phyloP scores from a whole-genome alignment of 2,113 vertebrate species.

The Ictalurus furcatus region DNA sequence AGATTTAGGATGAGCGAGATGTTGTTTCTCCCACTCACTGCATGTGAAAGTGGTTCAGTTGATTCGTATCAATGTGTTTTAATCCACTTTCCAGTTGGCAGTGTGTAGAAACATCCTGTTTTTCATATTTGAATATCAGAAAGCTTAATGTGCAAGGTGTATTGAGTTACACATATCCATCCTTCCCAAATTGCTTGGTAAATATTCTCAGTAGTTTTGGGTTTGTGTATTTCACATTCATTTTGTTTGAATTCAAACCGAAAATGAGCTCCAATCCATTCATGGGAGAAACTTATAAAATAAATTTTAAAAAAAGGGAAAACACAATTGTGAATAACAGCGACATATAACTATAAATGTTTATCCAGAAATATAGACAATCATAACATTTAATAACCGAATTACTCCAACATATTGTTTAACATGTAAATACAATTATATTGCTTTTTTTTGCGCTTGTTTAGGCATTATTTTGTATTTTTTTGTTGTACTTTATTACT shows the following conservation, averaged over 20 bases:
- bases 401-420: conserved; percentile 93
- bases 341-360: conserved; percentile 74
- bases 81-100: neutral
- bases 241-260: conserved; percentile 44
- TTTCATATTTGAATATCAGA: conserved; percentile 65
- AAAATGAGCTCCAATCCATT: conserved; percentile 53
- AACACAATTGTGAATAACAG: conserved; percentile 74
- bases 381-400: conserved; percentile 90
- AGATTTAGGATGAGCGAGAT: neutral
- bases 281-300: conserved; percentile 42
- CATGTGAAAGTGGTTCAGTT: neutral
- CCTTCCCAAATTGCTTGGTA: conserved; percentile 3
- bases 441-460: conserved; percentile 72
- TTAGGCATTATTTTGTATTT: conserved; percentile 98
- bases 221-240: conserved; percentile 27
- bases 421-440: conserved; percentile 93
- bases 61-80: neutral
- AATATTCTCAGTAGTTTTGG: conserved; percentile 6
- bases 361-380: conserved; percentile 91
- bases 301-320: conserved; percentile 33
- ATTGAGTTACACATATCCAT: conserved; percentile 6
- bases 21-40: neutral
- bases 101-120: conserved; percentile 23
- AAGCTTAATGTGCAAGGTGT: neutral
- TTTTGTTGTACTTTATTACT: conserved; percentile 99